A percentile compares a stretch with the other conserved stretches of the same genome.
phyloP scores from a whole-genome alignment of 1,140 invertebrate species.

The Drosophila persimilis region DNA sequence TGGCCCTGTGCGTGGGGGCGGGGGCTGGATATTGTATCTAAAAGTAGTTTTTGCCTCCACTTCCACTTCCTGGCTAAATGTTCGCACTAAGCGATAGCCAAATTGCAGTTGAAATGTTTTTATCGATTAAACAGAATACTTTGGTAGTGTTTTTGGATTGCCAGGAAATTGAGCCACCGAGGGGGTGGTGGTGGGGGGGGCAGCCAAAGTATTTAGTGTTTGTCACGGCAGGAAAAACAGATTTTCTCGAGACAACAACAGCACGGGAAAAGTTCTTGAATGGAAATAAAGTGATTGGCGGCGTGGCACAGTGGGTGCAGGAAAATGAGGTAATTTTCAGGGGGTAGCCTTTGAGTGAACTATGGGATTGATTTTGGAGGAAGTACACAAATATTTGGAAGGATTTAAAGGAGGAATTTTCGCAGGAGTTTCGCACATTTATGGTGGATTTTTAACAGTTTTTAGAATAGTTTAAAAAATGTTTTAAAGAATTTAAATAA shows the following conservation, averaged over 20 bases:
- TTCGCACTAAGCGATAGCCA: conserved; percentile 60
- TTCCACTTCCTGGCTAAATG: conserved; percentile 63
- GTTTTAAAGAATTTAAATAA: too few relatives aligned
- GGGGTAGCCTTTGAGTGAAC: too few relatives aligned
- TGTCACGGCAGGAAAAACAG: conserved; percentile 46
- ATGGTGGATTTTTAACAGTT: too few relatives aligned
- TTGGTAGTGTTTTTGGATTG: conserved; percentile 21
- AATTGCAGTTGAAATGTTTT: conserved; percentile 74
- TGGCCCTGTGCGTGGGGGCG: conserved; percentile 1
- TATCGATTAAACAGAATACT: conserved; percentile 73
- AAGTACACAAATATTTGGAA: too few relatives aligned
- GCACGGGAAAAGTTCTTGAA: conserved; percentile 22
- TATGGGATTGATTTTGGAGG: too few relatives aligned
- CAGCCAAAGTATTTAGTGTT: conserved; percentile 19
- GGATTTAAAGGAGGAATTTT: too few relatives aligned
- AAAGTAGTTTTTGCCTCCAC: conserved; percentile 36
- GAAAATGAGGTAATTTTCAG: too few relatives aligned
- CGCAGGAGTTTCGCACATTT: too few relatives aligned
- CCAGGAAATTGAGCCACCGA: too few relatives aligned
- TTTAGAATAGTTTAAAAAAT: too few relatives aligned
- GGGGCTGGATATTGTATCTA: conserved; percentile 39
- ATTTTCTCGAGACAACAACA: conserved; percentile 39
- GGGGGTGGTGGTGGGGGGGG: background rate
- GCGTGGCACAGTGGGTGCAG: too few relatives aligned
- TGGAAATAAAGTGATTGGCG: conserved; percentile 9